phyloP scores from a whole-genome alignment of 2,888 invertebrate genomes.

The Allophyes oxyacanthae region DNA sequence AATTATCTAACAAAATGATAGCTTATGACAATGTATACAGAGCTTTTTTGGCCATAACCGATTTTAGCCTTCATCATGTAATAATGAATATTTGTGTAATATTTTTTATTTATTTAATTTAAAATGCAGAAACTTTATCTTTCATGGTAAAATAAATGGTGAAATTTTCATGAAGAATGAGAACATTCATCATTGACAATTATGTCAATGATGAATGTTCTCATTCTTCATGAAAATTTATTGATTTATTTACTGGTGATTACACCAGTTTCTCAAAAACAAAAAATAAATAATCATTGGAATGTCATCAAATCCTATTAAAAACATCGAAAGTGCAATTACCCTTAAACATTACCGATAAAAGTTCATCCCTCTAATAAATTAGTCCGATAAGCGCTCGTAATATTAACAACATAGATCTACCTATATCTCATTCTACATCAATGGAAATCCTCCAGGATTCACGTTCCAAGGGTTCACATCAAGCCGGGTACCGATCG shows the following conservation, averaged over 20 bases:
- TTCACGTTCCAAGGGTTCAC: constrained; percentile 52
- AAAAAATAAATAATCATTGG: constrained; percentile 45
- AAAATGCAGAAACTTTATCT: too few species aligned
- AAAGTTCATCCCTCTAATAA: constrained; percentile 62
- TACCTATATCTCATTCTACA: constrained; percentile 65
- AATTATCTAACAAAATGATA: too few species aligned
- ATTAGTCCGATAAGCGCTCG: constrained; percentile 70
- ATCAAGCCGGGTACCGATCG: constrained; percentile 53
- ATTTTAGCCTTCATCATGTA: too few species aligned
- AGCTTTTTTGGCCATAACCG: too few species aligned
- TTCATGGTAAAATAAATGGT: too few species aligned
- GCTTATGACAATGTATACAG: too few species aligned
- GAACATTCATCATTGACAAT: constrained; percentile 16
- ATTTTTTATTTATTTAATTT: too few species aligned
- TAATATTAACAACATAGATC: constrained; percentile 67
- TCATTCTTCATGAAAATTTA: not conserved
- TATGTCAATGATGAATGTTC: constrained; percentile 16
- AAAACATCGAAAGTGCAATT: constrained; percentile 80
- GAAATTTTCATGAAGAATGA: not conserved
- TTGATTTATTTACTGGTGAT: not conserved
- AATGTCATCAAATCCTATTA: constrained; percentile 61
- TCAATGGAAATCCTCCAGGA: constrained; percentile 60
- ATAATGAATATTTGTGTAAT: too few species aligned
- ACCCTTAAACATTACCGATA: constrained; percentile 63
- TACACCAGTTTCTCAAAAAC: constrained; percentile 12